Percentiles rank a stretch among this genome's conserved stretches.
Conservation (phyloP, 2,113 vertebrate species). For the Panurus biarmicus region DNA sequence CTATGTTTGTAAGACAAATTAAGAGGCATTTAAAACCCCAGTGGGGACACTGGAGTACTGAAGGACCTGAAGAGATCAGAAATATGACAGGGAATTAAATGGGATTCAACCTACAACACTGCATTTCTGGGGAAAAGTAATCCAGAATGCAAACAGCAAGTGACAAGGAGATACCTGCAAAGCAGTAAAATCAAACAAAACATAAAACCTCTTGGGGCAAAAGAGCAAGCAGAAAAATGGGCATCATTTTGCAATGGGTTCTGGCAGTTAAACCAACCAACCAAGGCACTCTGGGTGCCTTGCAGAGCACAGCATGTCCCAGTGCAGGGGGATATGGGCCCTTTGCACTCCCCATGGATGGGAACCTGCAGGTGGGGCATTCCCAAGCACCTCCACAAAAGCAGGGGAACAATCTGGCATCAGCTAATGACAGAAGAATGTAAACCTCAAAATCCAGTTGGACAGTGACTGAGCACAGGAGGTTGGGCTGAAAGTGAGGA, state of each 20-base stretch:
- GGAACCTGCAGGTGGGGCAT: not conserved
- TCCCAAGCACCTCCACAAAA: not conserved
- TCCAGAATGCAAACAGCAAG: not conserved
- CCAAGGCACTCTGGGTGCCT: not conserved
- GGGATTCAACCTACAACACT: not conserved
- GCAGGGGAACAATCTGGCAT: not conserved
- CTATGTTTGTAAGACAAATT: not conserved
- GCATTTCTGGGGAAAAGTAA: not conserved
- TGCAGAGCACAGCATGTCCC: not conserved
- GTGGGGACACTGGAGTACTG: not conserved
- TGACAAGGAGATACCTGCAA: not conserved
- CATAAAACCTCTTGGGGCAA: not conserved
- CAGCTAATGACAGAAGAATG: not conserved
- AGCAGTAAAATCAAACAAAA: not conserved
- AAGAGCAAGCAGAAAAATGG: not conserved
- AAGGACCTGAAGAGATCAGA: slow-evolving; percentile 5
- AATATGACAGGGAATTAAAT: not conserved
- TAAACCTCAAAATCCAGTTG: not conserved
- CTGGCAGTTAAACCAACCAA: not conserved
- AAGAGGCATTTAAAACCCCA: not conserved
- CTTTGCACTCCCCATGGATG: not conserved
- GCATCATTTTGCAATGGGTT: not conserved
- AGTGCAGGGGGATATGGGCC: accelerated
- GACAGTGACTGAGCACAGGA: not conserved
- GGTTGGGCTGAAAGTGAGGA: not conserved